Evolutionary conservation across 2,797 vertebrate species (phyloP), one percentile per base, ranked within the genome.

Genomic region (Spea hammondii): DNA sequence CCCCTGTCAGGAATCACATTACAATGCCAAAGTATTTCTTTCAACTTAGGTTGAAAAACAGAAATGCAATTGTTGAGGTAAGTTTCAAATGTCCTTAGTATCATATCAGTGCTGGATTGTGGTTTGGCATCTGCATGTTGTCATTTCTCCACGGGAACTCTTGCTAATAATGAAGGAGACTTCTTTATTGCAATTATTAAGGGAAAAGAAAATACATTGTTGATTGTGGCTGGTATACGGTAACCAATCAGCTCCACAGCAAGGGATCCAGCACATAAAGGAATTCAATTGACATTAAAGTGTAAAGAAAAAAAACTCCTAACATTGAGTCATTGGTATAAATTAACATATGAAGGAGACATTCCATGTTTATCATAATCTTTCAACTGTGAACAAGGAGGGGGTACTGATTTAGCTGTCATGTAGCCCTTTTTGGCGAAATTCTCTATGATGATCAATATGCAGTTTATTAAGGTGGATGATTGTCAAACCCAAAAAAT

Each of bases 1-100:
- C 88, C 90, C 92, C 91, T 96, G 94, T 97, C 95, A 96, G 93
- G 93, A 93, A 93, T 95, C 89, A 91, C 91, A 90, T 95, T 94
- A 93, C 92, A 91, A 92, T 84, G 88, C 91, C 87, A 88, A 89
- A 93, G 85, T 85, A 90, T 92, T 73, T 84, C 90, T 94, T 94
- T 88, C 92, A 94, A 92, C 93, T 83, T 80, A 85, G 78, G 66
- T 84, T 89, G 85, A 87, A 89, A 88, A 90, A 74, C 83, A 91
- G 89, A 88, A 88, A 87, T 85, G 86, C 83, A 83, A 78, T 84
- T 89, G 82, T 86, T 85, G 86, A 86, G 83, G 79, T 88, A 85
- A 75, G 65, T 89, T 90, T 90, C 83, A 86, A 86, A 84, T 89
- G 82, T 82, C 83, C 74, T 84, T 77, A 79, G 84, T 89, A 89